Evolutionary conservation across 2,113 vertebrate genomes (phyloP).

Genomic region (Hemicordylus capensis): DNA sequence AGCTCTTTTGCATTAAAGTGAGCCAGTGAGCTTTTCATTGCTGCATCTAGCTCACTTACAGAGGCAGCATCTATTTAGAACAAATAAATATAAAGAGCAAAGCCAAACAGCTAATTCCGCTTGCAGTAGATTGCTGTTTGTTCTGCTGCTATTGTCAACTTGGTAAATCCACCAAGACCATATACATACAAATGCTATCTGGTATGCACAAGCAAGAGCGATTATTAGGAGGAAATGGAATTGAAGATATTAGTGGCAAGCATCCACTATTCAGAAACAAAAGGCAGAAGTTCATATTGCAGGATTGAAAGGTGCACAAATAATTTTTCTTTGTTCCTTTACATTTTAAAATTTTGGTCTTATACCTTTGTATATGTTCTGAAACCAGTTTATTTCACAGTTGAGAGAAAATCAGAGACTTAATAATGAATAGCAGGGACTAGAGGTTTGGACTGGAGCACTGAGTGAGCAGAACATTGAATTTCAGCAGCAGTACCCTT

Average conservation of each 20-base stretch:
- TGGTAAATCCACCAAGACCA: constrained; percentile 8
- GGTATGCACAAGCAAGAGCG: constrained; percentile 15
- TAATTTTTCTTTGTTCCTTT: not conserved
- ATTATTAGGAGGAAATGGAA: constrained; percentile 7
- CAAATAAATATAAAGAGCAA: constrained; percentile 20
- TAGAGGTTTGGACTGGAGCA: no score
- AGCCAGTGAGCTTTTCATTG: not conserved
- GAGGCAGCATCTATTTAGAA: not conserved
- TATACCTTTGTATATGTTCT: not conserved
- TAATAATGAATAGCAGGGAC: not conserved
- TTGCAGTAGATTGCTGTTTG: constrained; percentile 14
- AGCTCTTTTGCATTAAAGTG: not conserved
- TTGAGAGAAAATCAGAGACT: not conserved
- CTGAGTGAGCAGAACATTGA: no score
- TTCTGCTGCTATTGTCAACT: constrained; percentile 15
- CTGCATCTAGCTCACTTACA: not conserved
- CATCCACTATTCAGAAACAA: not conserved
- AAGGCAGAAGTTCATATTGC: not conserved
- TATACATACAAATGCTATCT: constrained; percentile 13
- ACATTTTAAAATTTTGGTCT: not conserved
- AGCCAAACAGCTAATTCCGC: constrained; percentile 12
- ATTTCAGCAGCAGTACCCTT: no score
- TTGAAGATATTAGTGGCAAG: not conserved
- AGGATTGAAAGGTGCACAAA: not conserved
- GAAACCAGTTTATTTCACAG: not conserved